Base-by-base conservation (phyloP, 2,888 invertebrate genomes). In the Pyrrhia umbra region DNA sequence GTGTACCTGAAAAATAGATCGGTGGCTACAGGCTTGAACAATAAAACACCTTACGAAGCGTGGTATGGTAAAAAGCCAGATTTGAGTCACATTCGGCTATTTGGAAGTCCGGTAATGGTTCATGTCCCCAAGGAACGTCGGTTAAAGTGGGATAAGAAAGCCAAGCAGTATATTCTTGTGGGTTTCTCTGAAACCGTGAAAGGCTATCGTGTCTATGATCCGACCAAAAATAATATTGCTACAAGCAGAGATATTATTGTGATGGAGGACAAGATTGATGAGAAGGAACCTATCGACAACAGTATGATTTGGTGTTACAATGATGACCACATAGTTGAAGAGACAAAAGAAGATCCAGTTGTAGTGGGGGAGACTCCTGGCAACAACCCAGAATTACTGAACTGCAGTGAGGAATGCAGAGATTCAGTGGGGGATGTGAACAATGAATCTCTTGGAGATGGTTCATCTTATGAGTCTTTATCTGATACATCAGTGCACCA, bases 161-260 rank as follows among this genome's bases (percentile, higher is more conserved):
- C 46, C 4, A 3, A 16, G 10, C 27, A 10, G 13, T 16, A 16
- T 9, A 46, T 47, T 6, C 6, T 47, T 2, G 47, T 47, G 1
- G 47, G 30, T 6, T 49, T 34, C 20, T 49, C 20, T 18, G 49
- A 49, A 21, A 34, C 8, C 6, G 34, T 49, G 0, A 49, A 49
- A n/a, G 34, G 34, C 10, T 49, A 49, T 21, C 18, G 34, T n/a
- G 9, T 49, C 13, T 34, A 47, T 47, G 30, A 47, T 30, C 30
- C 13, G 0, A 18, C 13, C 1, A 47, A 20, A 9, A 49, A 37
- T 49, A 20, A n/a, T 8, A 4, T 49, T 8, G 21, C 34, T 13
- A 8, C n/a, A 1, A 49, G 6, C 20, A 49, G 49, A 37, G 49
- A 49, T 21, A 8, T 49, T 2, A 49, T 37, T n/a, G 20, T 49